Evolutionary conservation across 2,113 vertebrate genomes (phyloP), one percentile per base, ranked within the genome.

Genomic region (Hydrochoerus hydrochaeris): DNA sequence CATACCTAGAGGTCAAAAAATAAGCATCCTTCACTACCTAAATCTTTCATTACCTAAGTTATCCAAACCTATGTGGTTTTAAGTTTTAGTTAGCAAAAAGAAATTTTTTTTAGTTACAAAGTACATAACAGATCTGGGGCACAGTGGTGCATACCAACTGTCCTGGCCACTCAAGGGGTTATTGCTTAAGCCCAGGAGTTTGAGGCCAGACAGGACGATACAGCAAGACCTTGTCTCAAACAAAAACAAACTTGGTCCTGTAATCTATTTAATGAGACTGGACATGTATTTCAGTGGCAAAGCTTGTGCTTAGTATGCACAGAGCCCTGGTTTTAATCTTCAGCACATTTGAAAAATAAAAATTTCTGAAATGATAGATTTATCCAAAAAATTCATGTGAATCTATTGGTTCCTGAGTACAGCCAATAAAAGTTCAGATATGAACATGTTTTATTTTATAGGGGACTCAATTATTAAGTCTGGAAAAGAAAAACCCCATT

Each of bases 351-450:
- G 24, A 38, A n/a, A 54, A 75, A n/a, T 28, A 54, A 44, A 58
- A 7, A 87, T 13, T 57, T 24, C 13, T 86, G n/a, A 94, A 38
- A 38, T 11, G 67, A 86, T 0, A 83, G 19, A 77, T 73, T 73
- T 77, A 91, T 91, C 26, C 80, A 30, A 75, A 95, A 95, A 92
- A 62, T 26, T 35, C 71, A 93, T 58, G 69, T 92, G 14, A 96
- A 75, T 90, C 35, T 95, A 91, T 57, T 28, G 54, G 32, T 35
- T 90, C 24, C 78, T 87, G 14, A 95, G 22, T 95, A 89, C 58
- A 92, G 32, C 28, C 80, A 4, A 26, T 69, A 82, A 58, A 93
- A 90, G 14, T 91, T 91, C 26, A 93, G 8, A 54, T n/a, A 85
- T 12, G 75, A 88, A 71, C 83, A 67, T 82, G 12, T 46, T 90